These are phyloP conservation scores for Potamilus streckersoni DNA, from an alignment of 1,140 invertebrate genomes.

Conservation along the genomic window DNA sequence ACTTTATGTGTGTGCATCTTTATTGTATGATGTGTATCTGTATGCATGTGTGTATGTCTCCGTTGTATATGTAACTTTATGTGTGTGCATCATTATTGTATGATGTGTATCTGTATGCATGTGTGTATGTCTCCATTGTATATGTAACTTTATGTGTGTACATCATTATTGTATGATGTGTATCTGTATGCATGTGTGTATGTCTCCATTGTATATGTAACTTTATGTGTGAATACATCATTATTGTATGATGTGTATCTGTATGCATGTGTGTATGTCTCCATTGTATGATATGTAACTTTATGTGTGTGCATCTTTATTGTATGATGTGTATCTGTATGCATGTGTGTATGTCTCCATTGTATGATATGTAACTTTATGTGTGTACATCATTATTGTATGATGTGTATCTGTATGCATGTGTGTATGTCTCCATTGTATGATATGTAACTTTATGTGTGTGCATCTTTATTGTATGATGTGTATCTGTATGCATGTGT, in stretches of 20 bases:
- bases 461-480: no score
- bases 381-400: no score
- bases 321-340: background rate
- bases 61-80: background rate
- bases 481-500: background rate
- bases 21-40: background rate
- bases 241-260: background rate
- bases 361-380: background rate
- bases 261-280: background rate
- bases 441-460: background rate
- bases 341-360: background rate
- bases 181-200: background rate
- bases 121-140: background rate
- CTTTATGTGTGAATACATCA: background rate
- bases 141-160: no score
- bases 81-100: background rate
- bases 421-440: background rate
- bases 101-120: background rate
- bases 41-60: background rate
- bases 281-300: background rate
- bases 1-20: background rate
- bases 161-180: background rate
- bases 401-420: background rate
- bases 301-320: background rate
- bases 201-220: background rate